These are phyloP conservation scores for Prorops nasuta DNA, from an alignment of 1,140 invertebrate species.

Conservation along the genomic window DNA sequence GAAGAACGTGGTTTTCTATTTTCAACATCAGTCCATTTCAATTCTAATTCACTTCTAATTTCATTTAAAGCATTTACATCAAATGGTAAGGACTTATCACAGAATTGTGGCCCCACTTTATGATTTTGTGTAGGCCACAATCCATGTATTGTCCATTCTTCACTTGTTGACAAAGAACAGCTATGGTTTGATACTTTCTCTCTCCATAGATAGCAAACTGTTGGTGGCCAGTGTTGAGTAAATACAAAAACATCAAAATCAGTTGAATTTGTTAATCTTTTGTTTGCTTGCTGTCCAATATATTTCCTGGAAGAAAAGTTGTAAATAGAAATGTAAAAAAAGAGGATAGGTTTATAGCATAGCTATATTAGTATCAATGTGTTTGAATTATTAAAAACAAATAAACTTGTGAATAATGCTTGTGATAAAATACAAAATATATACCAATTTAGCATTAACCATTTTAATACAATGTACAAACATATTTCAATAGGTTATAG, in stretches of 20 bases:
- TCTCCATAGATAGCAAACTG: slow-evolving; percentile 72
- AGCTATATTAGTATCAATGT: too few relatives aligned
- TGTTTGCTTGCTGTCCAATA: too few relatives aligned
- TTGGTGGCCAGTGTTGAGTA: slow-evolving; percentile 78
- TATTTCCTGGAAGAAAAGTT: too few relatives aligned
- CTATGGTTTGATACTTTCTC: slow-evolving; percentile 58
- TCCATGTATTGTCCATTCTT: slow-evolving; percentile 77
- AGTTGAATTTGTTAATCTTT: too few relatives aligned
- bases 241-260: slow-evolving; percentile 77
- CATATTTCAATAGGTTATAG: too few relatives aligned
- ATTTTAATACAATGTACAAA: too few relatives aligned
- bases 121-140: slow-evolving; percentile 76
- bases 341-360: too few relatives aligned
- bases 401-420: too few relatives aligned
- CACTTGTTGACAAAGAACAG: slow-evolving; percentile 64
- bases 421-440: too few relatives aligned
- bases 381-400: too few relatives aligned
- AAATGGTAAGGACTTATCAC: slow-evolving; percentile 68
- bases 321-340: too few relatives aligned
- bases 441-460: too few relatives aligned
- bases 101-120: slow-evolving; percentile 67
- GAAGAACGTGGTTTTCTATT: slow-evolving; percentile 59
- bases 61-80: slow-evolving; percentile 60
- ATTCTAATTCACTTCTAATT: slow-evolving; percentile 62
- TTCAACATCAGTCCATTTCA: slow-evolving; percentile 75